Evolutionary conservation across 2,797 vertebrate species (phyloP), one percentile per base, ranked within the genome.

Genomic region (Simalia tracyae): DNA sequence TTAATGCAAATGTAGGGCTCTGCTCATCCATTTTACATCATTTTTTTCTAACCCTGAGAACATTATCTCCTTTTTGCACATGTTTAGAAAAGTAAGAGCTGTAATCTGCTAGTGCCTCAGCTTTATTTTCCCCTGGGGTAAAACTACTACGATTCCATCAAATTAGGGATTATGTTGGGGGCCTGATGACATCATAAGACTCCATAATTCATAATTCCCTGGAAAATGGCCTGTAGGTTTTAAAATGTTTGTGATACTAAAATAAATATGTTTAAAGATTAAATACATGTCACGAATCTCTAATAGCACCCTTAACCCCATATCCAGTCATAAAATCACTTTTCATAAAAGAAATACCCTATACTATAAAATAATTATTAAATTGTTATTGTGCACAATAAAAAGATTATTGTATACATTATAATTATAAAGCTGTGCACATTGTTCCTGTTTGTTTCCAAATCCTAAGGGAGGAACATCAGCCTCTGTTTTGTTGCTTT

Each of bases 401-500:
- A 81, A 81, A 81, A 81, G 72, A 60, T 19, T 24, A 81, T 81
- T 81, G 72, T 24, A 46, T 7, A 1, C 1, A 46, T 42, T 46
- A 31, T 76, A 76, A 60, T 76, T n/a, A 87, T 61, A 56, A 63
- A 88, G 24, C 68, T 84, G 10, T 60, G 63, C 7, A 17, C 2
- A 28, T 5, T 3, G 4, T 56, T 92, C n/a, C 54, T 90, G 60
- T 72, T 89, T 94, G 61, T 90, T 94, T 92, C 56, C 91, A 85
- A 42, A 92, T 93, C 42, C 54, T 2, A 0, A 90, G 76, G 24
- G 36, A 81, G 72, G 22, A 46, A 46, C 19, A 56, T 31, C 86
- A 36, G 89, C 54, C 92, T 60, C 90, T 87, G 90, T 91, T 93
- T 93, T 86, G 85, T 26, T 3, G 93, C 92, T 94, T 50, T 92